These are phyloP conservation scores for Melitaea athalia DNA, from an alignment of 2,888 invertebrate species.

Conservation along the genomic window DNA sequence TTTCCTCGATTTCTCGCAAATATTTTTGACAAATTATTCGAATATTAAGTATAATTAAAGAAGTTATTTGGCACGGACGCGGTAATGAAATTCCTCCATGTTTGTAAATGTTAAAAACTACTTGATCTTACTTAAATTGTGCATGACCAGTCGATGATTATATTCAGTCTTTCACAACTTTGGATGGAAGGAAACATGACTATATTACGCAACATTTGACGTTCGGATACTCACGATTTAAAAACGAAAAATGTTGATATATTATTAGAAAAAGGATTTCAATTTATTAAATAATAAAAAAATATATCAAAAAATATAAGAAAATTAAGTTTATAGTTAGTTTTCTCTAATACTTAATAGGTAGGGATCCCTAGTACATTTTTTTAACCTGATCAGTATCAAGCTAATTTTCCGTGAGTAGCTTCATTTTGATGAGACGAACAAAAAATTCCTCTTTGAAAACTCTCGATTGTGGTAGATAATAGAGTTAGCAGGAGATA, in stretches of 20 bases:
- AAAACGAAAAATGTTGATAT: not conserved
- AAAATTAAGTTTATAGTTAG: no score
- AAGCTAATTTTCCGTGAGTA: no score
- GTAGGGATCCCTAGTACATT: no score
- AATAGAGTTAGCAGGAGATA: no score
- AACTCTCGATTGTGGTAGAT: no score
- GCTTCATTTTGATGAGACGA: no score
- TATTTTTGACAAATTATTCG: slow-evolving; percentile 3
- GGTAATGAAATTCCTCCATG: slow-evolving; percentile 5
- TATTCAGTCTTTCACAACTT: slow-evolving; percentile 25
- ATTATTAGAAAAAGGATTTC: no score
- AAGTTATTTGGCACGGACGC: slow-evolving; percentile 10
- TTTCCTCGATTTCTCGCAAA: slow-evolving; percentile 6
- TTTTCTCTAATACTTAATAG: no score
- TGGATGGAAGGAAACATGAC: slow-evolving; percentile 11
- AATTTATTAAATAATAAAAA: no score
- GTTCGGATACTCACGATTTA: not conserved
- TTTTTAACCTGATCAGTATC: no score
- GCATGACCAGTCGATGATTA: slow-evolving; percentile 21
- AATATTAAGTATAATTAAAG: slow-evolving; percentile 6
- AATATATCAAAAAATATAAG: no score
- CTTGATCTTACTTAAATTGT: slow-evolving; percentile 6
- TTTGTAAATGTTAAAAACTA: slow-evolving; percentile 6
- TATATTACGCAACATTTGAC: not conserved
- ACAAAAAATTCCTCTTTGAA: no score